Base-by-base conservation (phyloP, 2,797 vertebrate genomes). In the Telmatherina bonti region DNA sequence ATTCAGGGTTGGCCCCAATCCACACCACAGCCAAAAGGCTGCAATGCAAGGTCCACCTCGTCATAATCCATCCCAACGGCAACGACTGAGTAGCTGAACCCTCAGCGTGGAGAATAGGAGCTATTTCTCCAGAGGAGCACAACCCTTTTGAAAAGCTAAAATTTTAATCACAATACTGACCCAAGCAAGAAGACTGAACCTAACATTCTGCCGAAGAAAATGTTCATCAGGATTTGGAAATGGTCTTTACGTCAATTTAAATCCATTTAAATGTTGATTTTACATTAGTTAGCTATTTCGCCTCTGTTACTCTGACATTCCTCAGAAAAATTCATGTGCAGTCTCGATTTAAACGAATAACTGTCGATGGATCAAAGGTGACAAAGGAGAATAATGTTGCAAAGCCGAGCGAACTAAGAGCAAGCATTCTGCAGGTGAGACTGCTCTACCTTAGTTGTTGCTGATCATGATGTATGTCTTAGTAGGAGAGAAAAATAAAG, bases 401-500 rank as follows among this genome's bases (percentile, higher is more conserved):
- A 60, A 47, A 86, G 57, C 36, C 62, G 52, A 1, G 54, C 36
- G 1, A 67, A 58, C 62, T 67, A 36, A 55, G 70, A 72, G 68
- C 45, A 26, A 66, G 30, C 54, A 10, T 56, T 27, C 26, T 20
- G 58, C 68, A 78, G 83, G 84, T 78, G 69, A 88, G 43, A 56
- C 74, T 43, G 69, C 65, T 57, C 22, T 70, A 74, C 72, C 56
- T 79, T 67, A 1, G 73, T 33, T 61, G 62, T 49, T 31, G 62
- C 71, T 81, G 85, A 79, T 85, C 76, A 88, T 82, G 81, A 90
- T 84, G 78, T 78, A 82, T 82, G 83, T 81, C 76, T 87, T 70
- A 78, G 82, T 78, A n/a, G 59, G 82, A 71, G 52, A 36, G 65
- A 70, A 49, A 70, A 77, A 84, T 67, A 74, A 75, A 82, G 53